Percentiles rank a stretch among this genome's conserved stretches.
Conservation (phyloP, 2,888 invertebrate species). For the Coelopa pilipes region DNA sequence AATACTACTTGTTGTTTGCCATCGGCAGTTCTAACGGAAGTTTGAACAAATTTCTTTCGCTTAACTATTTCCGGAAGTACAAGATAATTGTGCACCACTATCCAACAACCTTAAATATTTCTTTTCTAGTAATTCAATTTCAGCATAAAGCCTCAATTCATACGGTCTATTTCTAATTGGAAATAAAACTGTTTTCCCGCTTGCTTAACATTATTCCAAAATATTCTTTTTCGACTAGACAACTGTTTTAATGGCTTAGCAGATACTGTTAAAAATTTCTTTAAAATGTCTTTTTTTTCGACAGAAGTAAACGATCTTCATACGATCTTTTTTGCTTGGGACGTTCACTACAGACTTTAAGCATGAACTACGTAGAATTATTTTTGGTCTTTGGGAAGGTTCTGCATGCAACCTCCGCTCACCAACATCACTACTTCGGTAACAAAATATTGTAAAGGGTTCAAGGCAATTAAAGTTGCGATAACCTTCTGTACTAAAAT, state of each 20-base stretch:
- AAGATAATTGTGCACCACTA: too few species aligned
- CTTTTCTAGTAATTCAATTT: constrained; percentile 32
- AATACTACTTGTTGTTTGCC: too few species aligned
- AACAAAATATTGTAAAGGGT: background rate
- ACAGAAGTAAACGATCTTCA: constrained; percentile 13
- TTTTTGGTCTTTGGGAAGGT: constrained; percentile 6
- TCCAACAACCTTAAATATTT: too few species aligned
- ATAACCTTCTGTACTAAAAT: background rate
- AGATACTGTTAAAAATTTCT: background rate
- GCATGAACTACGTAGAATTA: background rate
- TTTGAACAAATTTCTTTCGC: too few species aligned
- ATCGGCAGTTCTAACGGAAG: too few species aligned
- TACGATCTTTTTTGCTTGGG: background rate
- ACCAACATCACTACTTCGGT: background rate
- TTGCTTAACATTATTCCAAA: constrained; percentile 33
- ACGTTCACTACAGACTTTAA: too few species aligned
- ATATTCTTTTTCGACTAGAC: constrained; percentile 2
- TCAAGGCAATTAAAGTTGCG: constrained; percentile 1
- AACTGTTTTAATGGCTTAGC: background rate
- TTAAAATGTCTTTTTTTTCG: background rate
- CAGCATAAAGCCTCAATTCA: too few species aligned
- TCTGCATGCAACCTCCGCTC: background rate
- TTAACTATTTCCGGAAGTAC: too few species aligned
- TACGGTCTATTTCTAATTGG: too few species aligned
- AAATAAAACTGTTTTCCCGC: too few species aligned